A percentile compares a stretch with the other conserved stretches of the same genome.
These are phyloP conservation scores for Clarias pachynema DNA, from an alignment of 2,797 vertebrate species.

Conservation along the genomic window DNA sequence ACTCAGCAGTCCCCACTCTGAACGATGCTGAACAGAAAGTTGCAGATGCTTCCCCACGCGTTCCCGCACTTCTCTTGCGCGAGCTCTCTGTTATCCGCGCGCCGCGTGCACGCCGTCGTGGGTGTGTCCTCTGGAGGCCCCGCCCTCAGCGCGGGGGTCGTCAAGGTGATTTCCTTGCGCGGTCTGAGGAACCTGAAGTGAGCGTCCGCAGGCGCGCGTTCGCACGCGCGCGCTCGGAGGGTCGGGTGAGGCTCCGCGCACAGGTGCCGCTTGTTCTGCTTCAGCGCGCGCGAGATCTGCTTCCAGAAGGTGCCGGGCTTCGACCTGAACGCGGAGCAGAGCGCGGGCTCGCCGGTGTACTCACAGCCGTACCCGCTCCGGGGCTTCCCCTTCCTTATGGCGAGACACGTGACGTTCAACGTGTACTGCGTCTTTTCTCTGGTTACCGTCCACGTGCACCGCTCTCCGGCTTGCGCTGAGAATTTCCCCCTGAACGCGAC, in stretches of 20 bases:
- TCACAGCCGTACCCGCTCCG: conserved; percentile 65
- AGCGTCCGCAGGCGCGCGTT: conserved; percentile 73
- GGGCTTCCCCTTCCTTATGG: conserved; percentile 24
- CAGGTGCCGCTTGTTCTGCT: conserved; percentile 67
- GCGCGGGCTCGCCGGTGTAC: conserved; percentile 76
- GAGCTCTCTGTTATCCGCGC: conserved; percentile 66
- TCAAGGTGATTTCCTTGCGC: neutral
- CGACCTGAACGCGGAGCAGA: conserved; percentile 71
- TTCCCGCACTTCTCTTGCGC: conserved; percentile 82
- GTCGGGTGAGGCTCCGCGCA: conserved; percentile 74
- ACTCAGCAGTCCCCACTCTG: conserved; percentile 79
- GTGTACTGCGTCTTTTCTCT: conserved; percentile 51
- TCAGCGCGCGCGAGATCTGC: conserved; percentile 79
- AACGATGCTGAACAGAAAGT: conserved; percentile 81
- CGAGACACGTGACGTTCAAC: conserved; percentile 74
- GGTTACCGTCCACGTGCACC: conserved; percentile 76
- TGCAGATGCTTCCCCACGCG: conserved; percentile 79
- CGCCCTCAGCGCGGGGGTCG: neutral
- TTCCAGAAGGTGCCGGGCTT: conserved; percentile 81
- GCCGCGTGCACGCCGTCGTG: conserved; percentile 66
- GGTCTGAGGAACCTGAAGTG: conserved; percentile 71
- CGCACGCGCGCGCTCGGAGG: conserved; percentile 80
- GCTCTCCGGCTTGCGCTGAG: conserved; percentile 65
- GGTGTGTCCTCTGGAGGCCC: neutral
- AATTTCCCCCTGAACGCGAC: conserved; percentile 73